These are phyloP conservation scores for Monoplex corrugatus DNA, from an alignment of 2,888 invertebrate species.

Conservation along the genomic window DNA sequence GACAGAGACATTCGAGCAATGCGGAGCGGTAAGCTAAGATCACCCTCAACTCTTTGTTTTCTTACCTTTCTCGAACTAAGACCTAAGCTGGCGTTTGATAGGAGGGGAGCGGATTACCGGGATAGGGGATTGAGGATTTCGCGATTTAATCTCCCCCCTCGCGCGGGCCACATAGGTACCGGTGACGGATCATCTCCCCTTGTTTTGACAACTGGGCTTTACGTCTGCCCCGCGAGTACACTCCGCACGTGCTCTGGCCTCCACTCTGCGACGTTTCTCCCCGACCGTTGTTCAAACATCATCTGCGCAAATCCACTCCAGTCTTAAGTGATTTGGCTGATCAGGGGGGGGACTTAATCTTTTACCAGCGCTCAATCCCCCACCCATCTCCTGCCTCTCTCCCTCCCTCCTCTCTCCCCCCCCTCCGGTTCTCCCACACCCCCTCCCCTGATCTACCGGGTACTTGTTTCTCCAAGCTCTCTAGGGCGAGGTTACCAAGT, in stretches of 20 bases:
- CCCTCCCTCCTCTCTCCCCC: not conserved
- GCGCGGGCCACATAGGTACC: not conserved
- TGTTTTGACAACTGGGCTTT: constrained; percentile 42
- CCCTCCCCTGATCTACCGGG: not conserved
- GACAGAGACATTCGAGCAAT: not conserved
- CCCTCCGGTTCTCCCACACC: not conserved
- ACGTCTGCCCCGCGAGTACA: not conserved
- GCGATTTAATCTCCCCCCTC: not conserved
- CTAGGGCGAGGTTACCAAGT: constrained; percentile 31
- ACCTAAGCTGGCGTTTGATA: constrained; percentile 39
- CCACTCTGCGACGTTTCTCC: not conserved
- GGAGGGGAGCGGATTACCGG: constrained; percentile 26
- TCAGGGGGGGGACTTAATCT: constrained; percentile 37
- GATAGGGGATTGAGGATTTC: constrained; percentile 19
- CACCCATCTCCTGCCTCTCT: constrained; percentile 4
- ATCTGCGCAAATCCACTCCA: constrained; percentile 33
- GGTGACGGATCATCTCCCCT: not conserved
- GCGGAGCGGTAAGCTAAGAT: constrained; percentile 20
- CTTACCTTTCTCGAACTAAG: not conserved
- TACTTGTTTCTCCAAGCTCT: not conserved
- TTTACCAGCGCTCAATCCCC: not conserved
- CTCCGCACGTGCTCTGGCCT: not conserved
- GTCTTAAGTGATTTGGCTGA: constrained; percentile 39
- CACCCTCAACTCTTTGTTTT: not conserved
- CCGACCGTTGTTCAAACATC: constrained; percentile 37